A percentile compares a stretch with the other conserved stretches of the same genome.
Evolutionary conservation across 2,113 vertebrate species (phyloP).

Genomic region (Hyaena hyaena): DNA sequence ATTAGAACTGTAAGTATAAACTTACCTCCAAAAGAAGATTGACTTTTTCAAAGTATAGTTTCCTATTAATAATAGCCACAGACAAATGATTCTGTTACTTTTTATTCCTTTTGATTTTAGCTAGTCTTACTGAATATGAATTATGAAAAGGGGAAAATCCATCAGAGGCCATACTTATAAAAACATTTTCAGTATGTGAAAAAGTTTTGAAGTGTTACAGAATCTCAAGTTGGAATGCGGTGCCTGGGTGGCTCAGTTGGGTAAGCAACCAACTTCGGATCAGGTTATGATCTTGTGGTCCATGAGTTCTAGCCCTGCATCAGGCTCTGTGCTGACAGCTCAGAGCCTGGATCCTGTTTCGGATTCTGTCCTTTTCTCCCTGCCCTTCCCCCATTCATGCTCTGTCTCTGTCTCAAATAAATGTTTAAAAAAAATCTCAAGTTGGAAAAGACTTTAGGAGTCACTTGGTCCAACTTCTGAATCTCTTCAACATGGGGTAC

Average conservation of each 20-base stretch:
- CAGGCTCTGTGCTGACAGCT: no score
- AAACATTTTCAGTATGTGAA: neutral
- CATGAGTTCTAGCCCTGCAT: no score
- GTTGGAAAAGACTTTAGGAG: neutral
- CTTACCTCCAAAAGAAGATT: neutral
- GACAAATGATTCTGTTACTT: neutral
- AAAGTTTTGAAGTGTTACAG: neutral
- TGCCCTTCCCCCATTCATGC: no score
- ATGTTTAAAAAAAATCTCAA: no score
- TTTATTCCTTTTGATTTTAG: conserved; percentile 37
- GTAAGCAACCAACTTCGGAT: no score
- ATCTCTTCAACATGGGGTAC: neutral
- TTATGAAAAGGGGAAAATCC: neutral
- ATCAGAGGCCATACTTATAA: neutral
- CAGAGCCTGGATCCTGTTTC: no score
- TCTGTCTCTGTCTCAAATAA: no score
- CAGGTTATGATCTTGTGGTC: no score
- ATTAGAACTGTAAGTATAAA: neutral
- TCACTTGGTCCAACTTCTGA: neutral
- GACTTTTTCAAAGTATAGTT: neutral
- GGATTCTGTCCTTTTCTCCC: no score
- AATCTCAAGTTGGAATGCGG: neutral
- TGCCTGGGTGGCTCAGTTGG: no score
- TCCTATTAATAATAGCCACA: neutral
- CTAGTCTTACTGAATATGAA: neutral